Evolutionary conservation across 1,140 invertebrate genomes (phyloP), one percentile per base, ranked within the genome.

Genomic region (Neodiprion fabricii): DNA sequence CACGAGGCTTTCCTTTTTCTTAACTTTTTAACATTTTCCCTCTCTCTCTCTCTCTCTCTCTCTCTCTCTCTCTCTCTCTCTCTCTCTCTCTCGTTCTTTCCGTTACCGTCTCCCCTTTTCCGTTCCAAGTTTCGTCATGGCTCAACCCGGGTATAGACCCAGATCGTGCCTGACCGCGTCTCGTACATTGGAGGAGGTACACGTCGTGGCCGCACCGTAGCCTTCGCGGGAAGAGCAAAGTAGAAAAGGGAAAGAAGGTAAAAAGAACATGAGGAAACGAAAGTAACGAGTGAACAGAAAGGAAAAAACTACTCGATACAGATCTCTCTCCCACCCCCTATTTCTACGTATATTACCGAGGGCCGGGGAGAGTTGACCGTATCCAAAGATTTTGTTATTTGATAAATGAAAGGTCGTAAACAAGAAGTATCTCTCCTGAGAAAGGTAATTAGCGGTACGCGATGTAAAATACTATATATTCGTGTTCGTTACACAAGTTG

Each of bases 241-340:
- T 40, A 40, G 28, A 40, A 40, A 5, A 40, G 5, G 28, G 1
- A 40, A 40, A 40, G 28, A 40, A 40, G 28, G n/a, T 17, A 61
- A 61, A 61, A 61, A 61, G 28, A 61, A 61, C 28, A 40, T 17
- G 0, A 61, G 53, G n/a, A 9, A 61, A 61, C n/a, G n/a, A 61
- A 61, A 61, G 53, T 40, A n/a, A n/a, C 11, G 53, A n/a, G 53
- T 61, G 53, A 61, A 61, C 53, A 61, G n/a, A 61, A 61, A 61
- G n/a, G 53, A n/a, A n/a, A 61, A 17, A 61, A 61, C 11, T 17
- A 61, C n/a, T 61, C 53, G 53, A 61, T 61, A 61, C 53, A 12
- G 53, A 61, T 61, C 53, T 61, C 53, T 40, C 28, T 40, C 28
- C 28, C 28, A 40, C 28, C 28, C 28, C 5, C 28, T 5, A 40